Conservation (phyloP, 2,797 vertebrate species). For the Gallinago solitaria region DNA sequence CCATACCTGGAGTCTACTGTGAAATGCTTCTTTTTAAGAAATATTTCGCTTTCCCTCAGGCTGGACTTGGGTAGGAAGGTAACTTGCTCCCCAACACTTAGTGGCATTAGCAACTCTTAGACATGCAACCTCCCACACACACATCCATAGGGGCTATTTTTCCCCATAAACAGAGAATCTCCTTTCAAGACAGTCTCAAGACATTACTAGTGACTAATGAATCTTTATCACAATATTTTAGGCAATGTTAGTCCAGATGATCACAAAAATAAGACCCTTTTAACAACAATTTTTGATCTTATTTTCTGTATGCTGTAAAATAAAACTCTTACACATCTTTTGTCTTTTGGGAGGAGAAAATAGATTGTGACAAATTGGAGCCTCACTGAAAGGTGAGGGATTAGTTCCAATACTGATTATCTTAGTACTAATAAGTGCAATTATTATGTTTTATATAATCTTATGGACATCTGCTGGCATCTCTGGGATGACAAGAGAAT, state of each 20-base stretch:
- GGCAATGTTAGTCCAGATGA: background rate
- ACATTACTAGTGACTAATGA: background rate
- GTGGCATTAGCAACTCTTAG: background rate
- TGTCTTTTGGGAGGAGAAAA: background rate
- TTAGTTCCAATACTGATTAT: background rate
- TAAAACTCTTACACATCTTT: background rate
- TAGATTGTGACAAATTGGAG: background rate
- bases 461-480: background rate
- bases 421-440: background rate
- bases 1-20: background rate
- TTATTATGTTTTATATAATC: background rate
- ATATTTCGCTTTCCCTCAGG: background rate
- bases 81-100: background rate
- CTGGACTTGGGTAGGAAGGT: background rate
- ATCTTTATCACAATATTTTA: background rate
- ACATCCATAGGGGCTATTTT: background rate
- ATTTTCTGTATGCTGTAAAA: background rate
- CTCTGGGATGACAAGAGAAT: background rate
- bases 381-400: background rate
- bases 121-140: fast-evolving
- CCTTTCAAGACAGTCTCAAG: background rate
- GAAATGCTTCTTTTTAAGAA: background rate
- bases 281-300: background rate
- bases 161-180: background rate
- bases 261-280: background rate